These are phyloP conservation scores for Proteles cristata DNA, from an alignment of 2,113 vertebrate species.

Conservation along the genomic window DNA sequence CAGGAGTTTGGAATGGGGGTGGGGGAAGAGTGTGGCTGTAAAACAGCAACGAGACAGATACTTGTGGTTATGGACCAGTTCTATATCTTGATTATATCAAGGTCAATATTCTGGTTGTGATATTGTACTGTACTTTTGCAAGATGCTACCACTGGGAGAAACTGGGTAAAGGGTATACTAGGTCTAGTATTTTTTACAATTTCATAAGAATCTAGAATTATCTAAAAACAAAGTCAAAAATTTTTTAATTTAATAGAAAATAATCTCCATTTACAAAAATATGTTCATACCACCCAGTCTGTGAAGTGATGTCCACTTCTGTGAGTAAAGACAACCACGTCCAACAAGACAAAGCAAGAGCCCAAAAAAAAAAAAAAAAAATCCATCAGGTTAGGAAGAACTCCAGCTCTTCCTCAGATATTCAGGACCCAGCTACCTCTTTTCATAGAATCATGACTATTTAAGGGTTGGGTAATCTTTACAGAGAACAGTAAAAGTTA, in stretches of 20 bases:
- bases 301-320: background rate
- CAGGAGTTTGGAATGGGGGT: background rate
- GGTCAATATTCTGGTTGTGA: conserved; percentile 5
- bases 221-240: background rate
- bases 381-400: background rate
- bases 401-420: background rate
- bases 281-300: background rate
- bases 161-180: background rate
- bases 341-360: conserved; percentile 19
- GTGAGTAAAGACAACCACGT: background rate
- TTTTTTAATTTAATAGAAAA: conserved; percentile 20
- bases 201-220: background rate
- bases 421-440: background rate
- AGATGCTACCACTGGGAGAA: background rate
- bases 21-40: background rate
- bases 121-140: background rate
- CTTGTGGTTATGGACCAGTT: background rate
- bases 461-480: conserved; percentile 2
- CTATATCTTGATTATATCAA: background rate
- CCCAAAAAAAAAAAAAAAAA: conserved; percentile 25
- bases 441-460: conserved; percentile 24
- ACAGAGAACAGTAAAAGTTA: background rate
- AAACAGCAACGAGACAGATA: background rate
- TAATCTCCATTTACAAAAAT: conserved; percentile 11
- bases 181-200: background rate